A percentile compares a stretch with the other conserved stretches of the same genome.
These are phyloP conservation scores for Orchesellides sinensis DNA, from an alignment of 2,888 invertebrate genomes.

Conservation along the genomic window DNA sequence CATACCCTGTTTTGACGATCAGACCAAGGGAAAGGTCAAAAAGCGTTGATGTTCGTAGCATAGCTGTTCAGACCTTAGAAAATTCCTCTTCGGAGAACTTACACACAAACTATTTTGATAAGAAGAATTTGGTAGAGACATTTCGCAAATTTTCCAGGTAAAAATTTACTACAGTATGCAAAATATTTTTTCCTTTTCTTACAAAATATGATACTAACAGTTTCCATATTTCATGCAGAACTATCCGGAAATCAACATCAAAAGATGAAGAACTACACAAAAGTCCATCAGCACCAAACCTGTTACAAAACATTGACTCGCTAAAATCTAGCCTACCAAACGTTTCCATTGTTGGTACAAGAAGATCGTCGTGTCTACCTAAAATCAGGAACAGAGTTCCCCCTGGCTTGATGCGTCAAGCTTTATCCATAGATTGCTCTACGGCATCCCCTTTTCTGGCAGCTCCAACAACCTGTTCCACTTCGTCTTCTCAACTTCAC, in stretches of 20 bases:
- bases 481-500: slow-evolving; percentile 36
- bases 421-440: slow-evolving; percentile 73
- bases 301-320: slow-evolving; percentile 58
- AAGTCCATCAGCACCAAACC: slow-evolving; percentile 73
- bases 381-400: slow-evolving; percentile 68
- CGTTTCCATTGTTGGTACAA: slow-evolving; percentile 58
- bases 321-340: slow-evolving; percentile 63
- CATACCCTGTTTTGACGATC: slow-evolving; percentile 53
- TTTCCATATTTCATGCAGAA: slow-evolving; percentile 42
- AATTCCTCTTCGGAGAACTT: slow-evolving; percentile 62
- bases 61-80: slow-evolving; percentile 71
- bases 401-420: slow-evolving; percentile 66
- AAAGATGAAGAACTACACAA: slow-evolving; percentile 73
- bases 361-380: slow-evolving; percentile 69
- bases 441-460: slow-evolving; percentile 66
- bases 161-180: not conserved
- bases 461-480: slow-evolving; percentile 56
- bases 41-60: slow-evolving; percentile 71
- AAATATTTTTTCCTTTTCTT: not conserved
- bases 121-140: slow-evolving; percentile 71
- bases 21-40: slow-evolving; percentile 53
- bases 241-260: slow-evolving; percentile 69
- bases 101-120: slow-evolving; percentile 71
- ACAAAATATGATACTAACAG: not conserved
- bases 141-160: slow-evolving; percentile 74